A percentile compares a stretch with the other conserved stretches of the same genome.
Evolutionary conservation across 1,140 invertebrate species (phyloP).

Genomic region (Alviniconcha marisindica): DNA sequence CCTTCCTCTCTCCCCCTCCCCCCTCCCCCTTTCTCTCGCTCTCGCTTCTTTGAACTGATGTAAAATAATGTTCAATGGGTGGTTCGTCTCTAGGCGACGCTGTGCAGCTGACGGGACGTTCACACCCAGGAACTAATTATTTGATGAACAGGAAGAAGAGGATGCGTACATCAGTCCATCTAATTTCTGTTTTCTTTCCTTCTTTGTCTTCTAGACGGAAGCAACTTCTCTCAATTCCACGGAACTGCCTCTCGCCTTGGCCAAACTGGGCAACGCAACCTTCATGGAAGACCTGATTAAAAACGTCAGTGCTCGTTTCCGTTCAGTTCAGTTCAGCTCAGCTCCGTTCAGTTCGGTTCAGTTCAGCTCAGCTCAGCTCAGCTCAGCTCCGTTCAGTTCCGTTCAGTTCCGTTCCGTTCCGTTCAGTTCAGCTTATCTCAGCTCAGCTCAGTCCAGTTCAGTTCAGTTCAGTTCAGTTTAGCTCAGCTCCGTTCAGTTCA

Average conservation of each 20-base stretch:
- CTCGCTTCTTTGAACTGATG: no score
- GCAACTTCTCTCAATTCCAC: not conserved
- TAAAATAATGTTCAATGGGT: no score
- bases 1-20: no score
- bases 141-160: no score
- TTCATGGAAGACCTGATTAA: not conserved
- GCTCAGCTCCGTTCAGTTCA: no score
- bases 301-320: not conserved
- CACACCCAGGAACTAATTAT: no score
- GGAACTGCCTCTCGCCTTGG: not conserved
- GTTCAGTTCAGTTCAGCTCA: not conserved
- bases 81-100: no score
- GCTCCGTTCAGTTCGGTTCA: constrained; percentile 18
- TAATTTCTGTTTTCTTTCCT: no score
- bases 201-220: not conserved
- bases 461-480: constrained; percentile 5
- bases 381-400: constrained; percentile 22
- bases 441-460: not conserved
- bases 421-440: not conserved
- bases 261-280: not conserved
- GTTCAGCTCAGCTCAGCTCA: constrained; percentile 30
- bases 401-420: not conserved
- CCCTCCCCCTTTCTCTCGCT: no score
- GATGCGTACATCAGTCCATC: no score
- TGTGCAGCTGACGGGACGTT: no score